Evolutionary conservation across 2,888 invertebrate genomes (phyloP).

Genomic region (Troides oblongomaculatus): DNA sequence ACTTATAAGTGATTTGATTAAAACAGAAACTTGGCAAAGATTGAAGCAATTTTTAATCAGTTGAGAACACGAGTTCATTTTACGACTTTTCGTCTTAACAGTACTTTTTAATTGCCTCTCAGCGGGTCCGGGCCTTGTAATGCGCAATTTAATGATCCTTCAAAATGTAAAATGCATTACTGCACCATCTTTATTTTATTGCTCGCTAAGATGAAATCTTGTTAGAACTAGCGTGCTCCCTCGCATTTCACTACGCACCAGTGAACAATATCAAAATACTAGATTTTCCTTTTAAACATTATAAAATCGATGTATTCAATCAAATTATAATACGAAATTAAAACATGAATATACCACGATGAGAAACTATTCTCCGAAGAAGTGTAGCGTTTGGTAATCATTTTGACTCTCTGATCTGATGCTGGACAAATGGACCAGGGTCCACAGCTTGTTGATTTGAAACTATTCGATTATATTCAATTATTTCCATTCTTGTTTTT

Average conservation of each 20-base stretch:
- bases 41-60: slow-evolving; percentile 74
- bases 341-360: too few species aligned
- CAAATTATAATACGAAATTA: too few species aligned
- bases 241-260: slow-evolving; percentile 36
- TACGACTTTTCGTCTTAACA: slow-evolving; percentile 71
- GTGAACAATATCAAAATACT: neutral
- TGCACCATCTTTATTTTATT: slow-evolving; percentile 72
- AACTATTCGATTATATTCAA: too few species aligned
- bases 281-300: neutral
- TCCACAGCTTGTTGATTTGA: too few species aligned
- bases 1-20: slow-evolving; percentile 25
- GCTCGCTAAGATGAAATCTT: slow-evolving; percentile 53
- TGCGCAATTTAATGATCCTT: slow-evolving; percentile 77
- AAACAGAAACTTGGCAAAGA: slow-evolving; percentile 42
- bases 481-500: too few species aligned
- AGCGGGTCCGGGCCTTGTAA: slow-evolving; percentile 65
- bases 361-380: too few species aligned
- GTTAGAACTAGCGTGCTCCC: slow-evolving; percentile 39
- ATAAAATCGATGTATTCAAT: neutral
- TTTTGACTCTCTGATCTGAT: too few species aligned
- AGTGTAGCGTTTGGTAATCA: too few species aligned
- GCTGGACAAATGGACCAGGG: too few species aligned
- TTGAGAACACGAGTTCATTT: slow-evolving; percentile 73
- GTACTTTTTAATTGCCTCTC: slow-evolving; percentile 76
- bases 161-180: slow-evolving; percentile 77